These are phyloP conservation scores for Lathronympha strigana DNA, from an alignment of 2,888 invertebrate genomes.

Conservation along the genomic window DNA sequence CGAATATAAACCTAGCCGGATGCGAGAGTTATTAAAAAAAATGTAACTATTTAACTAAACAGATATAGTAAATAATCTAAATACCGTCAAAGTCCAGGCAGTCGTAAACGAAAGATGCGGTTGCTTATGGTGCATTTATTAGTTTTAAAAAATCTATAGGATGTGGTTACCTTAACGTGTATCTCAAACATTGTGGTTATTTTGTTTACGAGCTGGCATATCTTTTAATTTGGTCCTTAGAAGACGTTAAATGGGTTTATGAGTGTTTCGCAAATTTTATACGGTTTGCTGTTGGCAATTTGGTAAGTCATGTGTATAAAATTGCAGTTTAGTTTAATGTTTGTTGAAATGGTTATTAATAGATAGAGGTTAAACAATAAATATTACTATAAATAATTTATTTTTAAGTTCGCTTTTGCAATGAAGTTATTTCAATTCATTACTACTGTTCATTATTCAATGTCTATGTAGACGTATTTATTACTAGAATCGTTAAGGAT, in stretches of 20 bases:
- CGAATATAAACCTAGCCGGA: constrained; percentile 80
- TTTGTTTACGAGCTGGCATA: constrained; percentile 48
- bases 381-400: background rate
- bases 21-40: constrained; percentile 75
- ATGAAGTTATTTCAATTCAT: background rate
- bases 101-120: constrained; percentile 66
- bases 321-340: constrained; percentile 7
- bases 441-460: background rate
- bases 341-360: constrained; percentile 11
- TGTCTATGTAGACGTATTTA: background rate
- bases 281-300: constrained; percentile 44
- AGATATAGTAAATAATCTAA: constrained; percentile 68
- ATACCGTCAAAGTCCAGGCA: constrained; percentile 60
- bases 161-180: constrained; percentile 69
- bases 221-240: constrained; percentile 42
- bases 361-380: background rate
- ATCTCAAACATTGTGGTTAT: constrained; percentile 64
- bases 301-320: constrained; percentile 7
- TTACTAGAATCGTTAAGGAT: background rate
- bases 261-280: constrained; percentile 56
- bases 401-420: background rate
- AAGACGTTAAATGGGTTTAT: constrained; percentile 54
- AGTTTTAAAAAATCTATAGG: constrained; percentile 69
- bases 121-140: constrained; percentile 68
- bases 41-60: constrained; percentile 71